These are phyloP conservation scores for Cherax destructor DNA, from an alignment of 1,140 invertebrate genomes.

Conservation along the genomic window DNA sequence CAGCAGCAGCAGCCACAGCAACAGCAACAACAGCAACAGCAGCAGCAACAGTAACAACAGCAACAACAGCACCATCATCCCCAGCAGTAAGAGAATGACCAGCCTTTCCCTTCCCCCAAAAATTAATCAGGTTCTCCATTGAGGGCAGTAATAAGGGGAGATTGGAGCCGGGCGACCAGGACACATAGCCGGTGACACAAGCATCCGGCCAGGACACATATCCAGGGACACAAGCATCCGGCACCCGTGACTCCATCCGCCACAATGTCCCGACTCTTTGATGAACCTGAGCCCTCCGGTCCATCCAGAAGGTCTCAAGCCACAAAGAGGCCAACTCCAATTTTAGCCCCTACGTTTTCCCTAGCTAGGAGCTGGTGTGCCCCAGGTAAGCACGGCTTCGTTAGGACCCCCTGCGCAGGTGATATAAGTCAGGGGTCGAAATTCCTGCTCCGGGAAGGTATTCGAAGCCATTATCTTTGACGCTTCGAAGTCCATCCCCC, in stretches of 20 bases:
- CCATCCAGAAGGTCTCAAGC: not conserved
- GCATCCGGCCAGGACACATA: not conserved
- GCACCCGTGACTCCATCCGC: conserved; percentile 16
- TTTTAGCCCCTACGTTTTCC: not conserved
- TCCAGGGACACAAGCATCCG: conserved; percentile 25
- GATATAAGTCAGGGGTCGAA: conserved; percentile 35
- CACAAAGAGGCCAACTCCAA: not conserved
- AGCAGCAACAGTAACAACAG: not conserved
- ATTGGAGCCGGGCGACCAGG: not conserved
- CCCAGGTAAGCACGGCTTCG: no score
- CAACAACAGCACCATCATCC: not conserved
- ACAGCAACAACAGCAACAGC: not conserved
- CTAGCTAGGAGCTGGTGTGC: not conserved
- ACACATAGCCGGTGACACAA: conserved; percentile 2
- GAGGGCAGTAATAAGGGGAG: conserved; percentile 31
- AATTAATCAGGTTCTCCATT: conserved; percentile 44
- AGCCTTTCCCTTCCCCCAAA: not conserved
- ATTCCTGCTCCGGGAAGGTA: conserved; percentile 39
- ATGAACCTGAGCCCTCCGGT: conserved; percentile 3
- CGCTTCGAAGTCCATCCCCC: conserved; percentile 25
- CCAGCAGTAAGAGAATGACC: not conserved
- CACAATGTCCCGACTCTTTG: conserved; percentile 38
- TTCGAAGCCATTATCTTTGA: conserved; percentile 27
- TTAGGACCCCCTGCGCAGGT: no score
- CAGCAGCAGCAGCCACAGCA: not conserved